phyloP scores from a whole-genome alignment of 2,888 invertebrate genomes.

The Dendrolimus pini region DNA sequence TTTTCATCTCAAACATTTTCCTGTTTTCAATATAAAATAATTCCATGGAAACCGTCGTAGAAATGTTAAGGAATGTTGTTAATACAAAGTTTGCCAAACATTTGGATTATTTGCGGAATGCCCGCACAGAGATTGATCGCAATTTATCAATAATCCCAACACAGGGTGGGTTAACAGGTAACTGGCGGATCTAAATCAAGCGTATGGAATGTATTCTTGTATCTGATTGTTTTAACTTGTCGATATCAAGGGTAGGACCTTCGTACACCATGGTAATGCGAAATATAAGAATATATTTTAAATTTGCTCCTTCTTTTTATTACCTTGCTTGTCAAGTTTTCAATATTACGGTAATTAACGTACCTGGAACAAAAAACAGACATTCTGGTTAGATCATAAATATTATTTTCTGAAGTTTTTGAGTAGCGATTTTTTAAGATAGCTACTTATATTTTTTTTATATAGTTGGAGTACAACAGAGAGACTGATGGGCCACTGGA shows the following conservation, averaged over 20 bases:
- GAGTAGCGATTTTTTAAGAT: too few species aligned
- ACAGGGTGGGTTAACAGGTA: not conserved
- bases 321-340: not conserved
- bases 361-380: not conserved
- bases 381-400: not conserved
- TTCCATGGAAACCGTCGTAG: slow-evolving; percentile 19
- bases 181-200: not conserved
- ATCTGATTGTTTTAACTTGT: not conserved
- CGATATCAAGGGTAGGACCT: not conserved
- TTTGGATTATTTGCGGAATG: slow-evolving; percentile 12
- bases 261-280: not conserved
- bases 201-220: not conserved
- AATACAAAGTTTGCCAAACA: slow-evolving; percentile 27
- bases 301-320: not conserved
- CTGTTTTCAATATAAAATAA: slow-evolving; percentile 17
- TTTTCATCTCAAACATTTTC: slow-evolving; percentile 16
- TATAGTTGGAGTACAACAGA: too few species aligned
- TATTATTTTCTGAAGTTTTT: not conserved
- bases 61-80: slow-evolving; percentile 20
- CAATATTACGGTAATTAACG: not conserved
- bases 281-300: not conserved
- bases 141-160: not conserved
- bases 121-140: slow-evolving; percentile 1
- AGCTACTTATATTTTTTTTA: too few species aligned
- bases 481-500: too few species aligned